Base-by-base conservation (phyloP, 1,140 invertebrate species). In the Medauroidea extradentata region DNA sequence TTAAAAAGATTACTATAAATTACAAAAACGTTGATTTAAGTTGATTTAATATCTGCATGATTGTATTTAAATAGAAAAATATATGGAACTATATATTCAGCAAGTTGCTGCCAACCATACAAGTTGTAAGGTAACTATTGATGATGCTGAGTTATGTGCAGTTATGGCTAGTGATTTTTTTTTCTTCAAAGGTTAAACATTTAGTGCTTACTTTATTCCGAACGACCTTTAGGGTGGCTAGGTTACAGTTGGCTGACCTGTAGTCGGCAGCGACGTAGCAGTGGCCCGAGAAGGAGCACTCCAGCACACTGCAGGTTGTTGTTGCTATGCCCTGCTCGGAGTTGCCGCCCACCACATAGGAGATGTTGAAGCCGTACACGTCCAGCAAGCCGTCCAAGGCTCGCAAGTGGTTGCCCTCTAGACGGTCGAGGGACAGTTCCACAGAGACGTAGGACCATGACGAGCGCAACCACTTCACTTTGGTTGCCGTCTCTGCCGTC, bases 311-410 rank as follows among this genome's bases (percentile, higher is more conserved):
- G 70, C 92, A 95, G 44, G 18, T 19, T 29, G 83, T 75, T 2
- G 76, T 61, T 62, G 82, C 81, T 18, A 79, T 76, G 11, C 77
- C 68, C 38, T 70, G 70, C 60, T 76, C 70, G 67, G 63, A 1
- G 13, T 41, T 41, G 44, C 23, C 44, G 73, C 72, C 18, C 69
- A 94, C 85, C 69, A 93, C 90, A 71, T 94, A 95, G 4, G 92
- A 95, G 62, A 95, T 86, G 73, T 96, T 96, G 77, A 96, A 94
- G 7, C 93, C 93, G 70, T 88, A 94, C 3, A 93, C 90, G 61
- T 93, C 85, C 19, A 94, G 77, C 9, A 95, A 77, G 53, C 87
- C 83, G 63, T 91, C 84, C 42, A 92, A 73, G 0, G 91, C 90
- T 1, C 93, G 77, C 39, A 95, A 75, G 72, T 95, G 91, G 41